Evolutionary conservation across 2,113 vertebrate species (phyloP).

Genomic region (Eonycteris spelaea): DNA sequence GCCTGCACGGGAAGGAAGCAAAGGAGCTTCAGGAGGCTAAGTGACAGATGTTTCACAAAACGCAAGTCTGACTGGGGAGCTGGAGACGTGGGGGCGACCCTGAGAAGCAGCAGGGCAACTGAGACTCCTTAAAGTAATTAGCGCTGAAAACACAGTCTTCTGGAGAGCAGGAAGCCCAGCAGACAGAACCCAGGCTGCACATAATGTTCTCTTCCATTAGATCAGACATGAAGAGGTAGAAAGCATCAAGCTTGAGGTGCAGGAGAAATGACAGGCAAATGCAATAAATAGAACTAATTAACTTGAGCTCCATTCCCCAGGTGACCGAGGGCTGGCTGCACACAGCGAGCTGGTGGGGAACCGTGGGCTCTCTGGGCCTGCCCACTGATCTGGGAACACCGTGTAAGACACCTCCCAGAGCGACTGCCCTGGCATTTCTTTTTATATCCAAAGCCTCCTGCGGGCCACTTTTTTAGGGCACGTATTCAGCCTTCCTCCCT

Average conservation of each 20-base stretch:
- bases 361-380: neutral
- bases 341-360: neutral
- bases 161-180: fast-evolving
- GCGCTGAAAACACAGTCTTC: neutral
- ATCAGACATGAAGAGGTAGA: neutral
- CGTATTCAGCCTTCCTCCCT: neutral
- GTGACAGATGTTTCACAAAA: neutral
- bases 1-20: neutral
- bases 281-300: conserved; percentile 52
- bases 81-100: fast-evolving
- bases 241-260: neutral
- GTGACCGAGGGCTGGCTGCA: neutral
- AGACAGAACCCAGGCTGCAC: neutral
- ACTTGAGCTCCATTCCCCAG: neutral
- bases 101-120: neutral
- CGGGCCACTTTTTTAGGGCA: neutral
- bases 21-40: neutral
- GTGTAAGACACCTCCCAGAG: neutral
- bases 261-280: conserved; percentile 39
- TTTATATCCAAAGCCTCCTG: neutral
- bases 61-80: neutral
- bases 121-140: neutral
- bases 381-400: neutral
- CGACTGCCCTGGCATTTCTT: neutral
- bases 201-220: neutral